These are phyloP conservation scores for Cybosia mesomella DNA, from an alignment of 2,888 invertebrate genomes.

Conservation along the genomic window DNA sequence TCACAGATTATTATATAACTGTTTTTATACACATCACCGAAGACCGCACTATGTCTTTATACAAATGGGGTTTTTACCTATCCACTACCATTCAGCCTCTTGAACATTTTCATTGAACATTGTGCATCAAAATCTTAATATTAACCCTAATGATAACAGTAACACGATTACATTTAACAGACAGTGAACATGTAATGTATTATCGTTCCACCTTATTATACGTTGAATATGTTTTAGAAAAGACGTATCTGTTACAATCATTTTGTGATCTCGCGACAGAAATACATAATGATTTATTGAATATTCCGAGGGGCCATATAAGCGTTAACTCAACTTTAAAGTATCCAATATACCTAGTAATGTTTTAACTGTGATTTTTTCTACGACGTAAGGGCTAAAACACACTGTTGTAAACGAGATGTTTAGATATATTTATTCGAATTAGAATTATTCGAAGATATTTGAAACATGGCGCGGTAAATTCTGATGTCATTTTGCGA, in stretches of 20 bases:
- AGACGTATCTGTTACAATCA: slow-evolving; percentile 65
- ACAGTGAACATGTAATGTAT: slow-evolving; percentile 77
- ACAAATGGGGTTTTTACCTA: slow-evolving; percentile 52
- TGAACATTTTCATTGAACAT: slow-evolving; percentile 71
- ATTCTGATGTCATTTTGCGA: too few species aligned
- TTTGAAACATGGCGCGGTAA: too few species aligned
- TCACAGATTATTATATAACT: slow-evolving; percentile 42
- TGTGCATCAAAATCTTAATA: slow-evolving; percentile 73
- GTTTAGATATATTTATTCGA: neutral
- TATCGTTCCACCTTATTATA: slow-evolving; percentile 66
- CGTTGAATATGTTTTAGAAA: slow-evolving; percentile 52
- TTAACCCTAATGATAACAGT: slow-evolving; percentile 76
- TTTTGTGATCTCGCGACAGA: slow-evolving; percentile 7
- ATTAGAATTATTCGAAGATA: neutral
- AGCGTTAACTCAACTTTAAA: neutral
- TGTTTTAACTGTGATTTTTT: neutral
- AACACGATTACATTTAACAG: slow-evolving; percentile 76
- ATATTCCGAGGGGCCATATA: neutral
- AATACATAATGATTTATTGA: neutral
- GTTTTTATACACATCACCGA: slow-evolving; percentile 32
- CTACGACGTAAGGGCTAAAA: neutral
- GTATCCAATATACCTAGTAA: neutral
- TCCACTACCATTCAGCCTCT: slow-evolving; percentile 51
- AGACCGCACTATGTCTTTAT: slow-evolving; percentile 39
- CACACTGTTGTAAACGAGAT: neutral